Base-by-base conservation (phyloP, 2,888 invertebrate genomes). In the Epinotia nisella region DNA sequence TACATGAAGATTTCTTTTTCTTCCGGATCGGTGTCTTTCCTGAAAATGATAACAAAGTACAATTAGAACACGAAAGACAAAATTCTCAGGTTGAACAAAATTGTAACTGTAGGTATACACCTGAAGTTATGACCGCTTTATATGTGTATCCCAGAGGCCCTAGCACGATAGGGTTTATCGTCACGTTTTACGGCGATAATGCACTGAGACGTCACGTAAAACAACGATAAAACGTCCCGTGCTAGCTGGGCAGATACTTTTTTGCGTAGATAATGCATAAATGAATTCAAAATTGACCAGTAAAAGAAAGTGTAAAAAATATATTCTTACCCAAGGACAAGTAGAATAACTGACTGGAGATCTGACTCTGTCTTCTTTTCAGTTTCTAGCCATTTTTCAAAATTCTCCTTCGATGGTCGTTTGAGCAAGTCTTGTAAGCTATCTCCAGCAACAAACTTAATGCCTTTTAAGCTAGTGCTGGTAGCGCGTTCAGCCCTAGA, bases 1-100 rank as follows among this genome's bases (percentile, higher is more conserved):
- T 97, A 97, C 97, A 98, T 97, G 89, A 95, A 98, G 80, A 98
- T 97, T 91, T 97, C 97, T 83, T 96, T 96, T 72, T 95, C 95
- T 60, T 94, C 93, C 58, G 93, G 85, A 17, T 86, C 81, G 75
- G 88, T 84, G 68, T 90, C 90, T 75, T 93, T 90, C 79, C 95
- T 95, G 91, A 19, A 93, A 90, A 75, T 29, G 69, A 75, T 75
- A 70, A 77, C 11, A 71, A 76, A 21, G 4, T 21, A n/a, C 13
- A 21, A 49, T 49, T 49, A 49, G n/a, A 41, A 41, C 0, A 41
- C 1, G 49, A 7, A 7, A n/a, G 4, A 15, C 3, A 49, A n/a
- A 49, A n/a, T 7, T 2, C 5, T n/a, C n/a, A 13, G 7, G 49
- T n/a, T 5, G 5, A 49, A 49, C 45, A 45, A 45, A 35, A 9